Conservation (phyloP, 2,797 vertebrate species). For the Leptodactylus fallax region DNA sequence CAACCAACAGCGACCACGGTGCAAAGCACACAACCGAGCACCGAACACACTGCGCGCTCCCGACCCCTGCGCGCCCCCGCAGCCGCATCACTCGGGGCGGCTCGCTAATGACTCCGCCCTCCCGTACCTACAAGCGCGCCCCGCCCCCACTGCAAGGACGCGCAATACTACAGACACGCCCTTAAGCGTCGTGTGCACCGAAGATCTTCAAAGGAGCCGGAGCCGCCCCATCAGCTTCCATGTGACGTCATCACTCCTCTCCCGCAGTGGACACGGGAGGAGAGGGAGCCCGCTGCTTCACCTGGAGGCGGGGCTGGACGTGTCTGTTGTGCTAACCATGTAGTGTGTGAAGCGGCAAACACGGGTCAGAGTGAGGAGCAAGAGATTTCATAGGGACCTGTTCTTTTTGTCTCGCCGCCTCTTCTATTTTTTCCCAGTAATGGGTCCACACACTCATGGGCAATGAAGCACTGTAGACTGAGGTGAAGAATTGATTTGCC, state of each 20-base stretch:
- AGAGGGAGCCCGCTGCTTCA: neutral
- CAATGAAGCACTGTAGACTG: too few species aligned
- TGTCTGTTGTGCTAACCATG: neutral
- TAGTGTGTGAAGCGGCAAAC: too few species aligned
- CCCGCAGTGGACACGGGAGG: conserved; percentile 12
- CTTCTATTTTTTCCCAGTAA: too few species aligned
- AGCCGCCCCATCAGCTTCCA: neutral
- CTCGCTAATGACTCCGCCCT: conserved; percentile 19
- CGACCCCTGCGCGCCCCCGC: conserved; percentile 6
- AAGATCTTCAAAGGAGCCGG: conserved; percentile 14
- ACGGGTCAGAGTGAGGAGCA: too few species aligned
- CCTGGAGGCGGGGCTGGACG: neutral
- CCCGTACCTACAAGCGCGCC: conserved; percentile 5
- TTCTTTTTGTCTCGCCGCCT: too few species aligned
- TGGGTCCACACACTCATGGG: too few species aligned
- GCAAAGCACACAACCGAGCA: neutral
- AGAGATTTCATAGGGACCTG: too few species aligned
- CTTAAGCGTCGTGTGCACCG: conserved; percentile 21
- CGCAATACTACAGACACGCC: conserved; percentile 38
- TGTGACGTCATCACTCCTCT: conserved; percentile 19
- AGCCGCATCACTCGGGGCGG: conserved; percentile 38
- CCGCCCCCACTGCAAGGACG: conserved; percentile 10
- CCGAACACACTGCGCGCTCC: conserved; percentile 40
- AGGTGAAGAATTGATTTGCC: too few species aligned
- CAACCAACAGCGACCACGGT: conserved; percentile 3